These are phyloP conservation scores for Apotomis betuletana DNA, from an alignment of 2,888 invertebrate genomes.

Conservation along the genomic window DNA sequence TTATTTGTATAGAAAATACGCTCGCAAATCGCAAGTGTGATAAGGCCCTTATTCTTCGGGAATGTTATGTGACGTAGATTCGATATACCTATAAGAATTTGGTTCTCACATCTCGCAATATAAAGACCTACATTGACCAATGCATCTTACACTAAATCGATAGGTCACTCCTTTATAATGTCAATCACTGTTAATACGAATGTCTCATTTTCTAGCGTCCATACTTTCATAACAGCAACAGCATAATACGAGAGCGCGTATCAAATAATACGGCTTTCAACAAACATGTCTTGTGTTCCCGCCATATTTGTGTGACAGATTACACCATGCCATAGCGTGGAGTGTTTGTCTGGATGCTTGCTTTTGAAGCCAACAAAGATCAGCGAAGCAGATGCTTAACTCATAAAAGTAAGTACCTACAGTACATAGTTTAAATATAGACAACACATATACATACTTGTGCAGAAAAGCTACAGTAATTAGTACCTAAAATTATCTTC, in stretches of 20 bases:
- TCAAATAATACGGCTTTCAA: conserved; percentile 32
- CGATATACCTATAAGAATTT: neutral
- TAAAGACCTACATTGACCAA: neutral
- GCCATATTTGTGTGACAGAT: conserved; percentile 48
- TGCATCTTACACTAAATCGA: conserved; percentile 7
- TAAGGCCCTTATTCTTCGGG: too few relatives aligned
- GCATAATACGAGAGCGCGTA: neutral
- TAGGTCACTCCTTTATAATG: conserved; percentile 11
- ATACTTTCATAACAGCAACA: conserved; percentile 26
- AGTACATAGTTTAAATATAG: too few relatives aligned
- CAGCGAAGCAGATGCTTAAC: neutral
- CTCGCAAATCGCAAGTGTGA: too few relatives aligned
- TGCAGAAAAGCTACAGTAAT: too few relatives aligned
- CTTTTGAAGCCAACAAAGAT: conserved; percentile 15
- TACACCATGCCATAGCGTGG: conserved; percentile 28
- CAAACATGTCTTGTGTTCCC: conserved; percentile 45
- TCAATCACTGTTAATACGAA: conserved; percentile 19
- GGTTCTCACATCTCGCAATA: neutral
- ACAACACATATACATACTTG: too few relatives aligned
- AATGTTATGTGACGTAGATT: too few relatives aligned
- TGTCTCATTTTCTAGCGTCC: conserved; percentile 8
- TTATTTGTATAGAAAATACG: too few relatives aligned
- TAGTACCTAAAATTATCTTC: too few relatives aligned
- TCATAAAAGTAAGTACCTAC: too few relatives aligned
- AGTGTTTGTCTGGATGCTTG: conserved; percentile 41